Evolutionary conservation across 2,888 invertebrate species (phyloP), one percentile per base, ranked within the genome.

Genomic region (Lacanobia wlatinum): DNA sequence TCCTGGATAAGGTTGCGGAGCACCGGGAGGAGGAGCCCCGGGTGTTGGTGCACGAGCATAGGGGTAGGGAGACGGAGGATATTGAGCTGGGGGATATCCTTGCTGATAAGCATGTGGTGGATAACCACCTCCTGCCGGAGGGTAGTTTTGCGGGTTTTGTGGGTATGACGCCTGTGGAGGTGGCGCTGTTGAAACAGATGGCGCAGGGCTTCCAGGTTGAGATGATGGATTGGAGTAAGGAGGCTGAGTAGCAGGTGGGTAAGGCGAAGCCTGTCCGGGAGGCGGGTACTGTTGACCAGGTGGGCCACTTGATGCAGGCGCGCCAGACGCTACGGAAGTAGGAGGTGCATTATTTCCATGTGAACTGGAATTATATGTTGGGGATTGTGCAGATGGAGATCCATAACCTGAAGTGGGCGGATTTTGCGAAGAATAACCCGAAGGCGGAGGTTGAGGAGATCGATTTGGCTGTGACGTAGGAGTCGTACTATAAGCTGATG

Each of bases 1-100:
- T 53, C 98, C 97, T 10, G 97, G 97, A 90, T 98, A 98, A 75
- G 97, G 97, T 82, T 98, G 97, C 9, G 98, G 97, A 10, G 97
- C 98, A 34, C 97, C 97, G 7, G 97, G 97, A 78, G 98, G 98
- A 5, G 97, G 98, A 8, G 97, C 97, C 1, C 97, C 97, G 4
- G 97, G 97, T 2, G 97, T 97, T 0, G 97, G 97, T 6, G 97
- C 96, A 7, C 97, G 96, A 2, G 97, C 96, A 75, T 97, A 96
- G 0, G 95, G 97, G 78, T 97, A 97, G 0, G 96, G 97, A 9
- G 96, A 95, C 12, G 96, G 96, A 71, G 97, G 97, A 90, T 96
- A 93, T 91, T 97, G 94, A 84, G 97, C 91, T 82, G 96, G 93
- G 68, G 96, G 90, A 90, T 97, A 91, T 82, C 96, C 92, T 91